A percentile compares a stretch with the other conserved stretches of the same genome.
These are phyloP conservation scores for Dascyllus trimaculatus DNA, from an alignment of 2,113 vertebrate genomes.

Conservation along the genomic window DNA sequence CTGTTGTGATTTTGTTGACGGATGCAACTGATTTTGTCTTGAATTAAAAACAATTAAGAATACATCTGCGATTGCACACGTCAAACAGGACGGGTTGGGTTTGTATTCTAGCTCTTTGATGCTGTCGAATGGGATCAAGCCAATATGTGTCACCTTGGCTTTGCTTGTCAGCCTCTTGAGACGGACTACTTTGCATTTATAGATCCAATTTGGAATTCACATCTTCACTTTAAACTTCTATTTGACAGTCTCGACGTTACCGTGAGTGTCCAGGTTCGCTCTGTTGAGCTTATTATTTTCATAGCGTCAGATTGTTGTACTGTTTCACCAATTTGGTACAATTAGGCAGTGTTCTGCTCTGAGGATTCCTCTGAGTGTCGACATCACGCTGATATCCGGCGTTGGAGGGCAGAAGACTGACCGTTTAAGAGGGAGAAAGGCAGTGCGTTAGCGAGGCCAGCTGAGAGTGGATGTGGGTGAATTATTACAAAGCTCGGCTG, in stretches of 20 bases:
- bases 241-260: background rate
- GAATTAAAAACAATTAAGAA: no score
- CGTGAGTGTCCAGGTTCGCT: background rate
- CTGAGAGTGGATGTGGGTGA: constrained; percentile 38
- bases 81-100: background rate
- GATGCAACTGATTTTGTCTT: no score
- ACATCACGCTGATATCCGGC: constrained; percentile 12
- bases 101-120: background rate
- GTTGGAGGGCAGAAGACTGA: constrained; percentile 7
- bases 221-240: background rate
- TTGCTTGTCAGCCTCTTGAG: background rate
- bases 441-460: background rate
- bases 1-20: no score
- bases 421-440: background rate
- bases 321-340: background rate
- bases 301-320: background rate
- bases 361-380: constrained; percentile 20
- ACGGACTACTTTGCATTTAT: constrained; percentile 7
- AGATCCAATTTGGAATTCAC: background rate
- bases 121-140: background rate
- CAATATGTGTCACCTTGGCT: background rate
- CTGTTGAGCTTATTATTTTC: background rate
- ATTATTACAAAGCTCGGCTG: constrained; percentile 37
- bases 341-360: constrained; percentile 13
- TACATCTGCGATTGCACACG: no score